A percentile compares a stretch with the other conserved stretches of the same genome.
phyloP scores from a whole-genome alignment of 2,797 vertebrate species.

The Luscinia luscinia region DNA sequence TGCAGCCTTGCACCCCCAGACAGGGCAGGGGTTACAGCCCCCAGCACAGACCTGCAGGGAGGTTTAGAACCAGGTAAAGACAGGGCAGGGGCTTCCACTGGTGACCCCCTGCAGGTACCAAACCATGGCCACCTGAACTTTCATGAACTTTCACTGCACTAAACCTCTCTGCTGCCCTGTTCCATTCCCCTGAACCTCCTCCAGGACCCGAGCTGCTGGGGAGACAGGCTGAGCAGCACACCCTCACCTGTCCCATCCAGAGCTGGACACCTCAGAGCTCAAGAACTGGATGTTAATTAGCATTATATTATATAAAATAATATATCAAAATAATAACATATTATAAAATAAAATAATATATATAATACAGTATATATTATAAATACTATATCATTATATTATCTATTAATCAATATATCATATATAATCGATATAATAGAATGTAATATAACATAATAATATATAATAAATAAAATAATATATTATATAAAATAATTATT shows the following conservation, averaged over 20 bases:
- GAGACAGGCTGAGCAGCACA: neutral
- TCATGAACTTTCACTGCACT: neutral
- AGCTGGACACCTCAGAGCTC: neutral
- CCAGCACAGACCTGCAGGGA: fast-evolving
- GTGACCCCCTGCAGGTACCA: neutral
- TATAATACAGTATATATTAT: too few species aligned
- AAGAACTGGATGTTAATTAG: too few species aligned
- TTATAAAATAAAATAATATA: too few species aligned
- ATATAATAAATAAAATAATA: too few species aligned
- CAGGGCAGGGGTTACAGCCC: neutral
- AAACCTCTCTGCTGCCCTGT: neutral
- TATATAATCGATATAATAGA: too few species aligned
- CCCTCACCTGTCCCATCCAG: fast-evolving
- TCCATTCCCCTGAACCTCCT: neutral
- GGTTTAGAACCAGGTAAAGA: neutral
- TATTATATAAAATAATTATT: too few species aligned
- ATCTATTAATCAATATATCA: too few species aligned
- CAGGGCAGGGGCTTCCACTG: neutral
- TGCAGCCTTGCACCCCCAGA: fast-evolving
- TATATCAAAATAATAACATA: too few species aligned
- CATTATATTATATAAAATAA: too few species aligned
- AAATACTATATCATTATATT: too few species aligned
- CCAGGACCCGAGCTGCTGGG: neutral
- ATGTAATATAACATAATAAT: too few species aligned
- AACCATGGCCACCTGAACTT: neutral